Conservation (phyloP, 2,797 vertebrate species). For the Gallinago solitaria region DNA sequence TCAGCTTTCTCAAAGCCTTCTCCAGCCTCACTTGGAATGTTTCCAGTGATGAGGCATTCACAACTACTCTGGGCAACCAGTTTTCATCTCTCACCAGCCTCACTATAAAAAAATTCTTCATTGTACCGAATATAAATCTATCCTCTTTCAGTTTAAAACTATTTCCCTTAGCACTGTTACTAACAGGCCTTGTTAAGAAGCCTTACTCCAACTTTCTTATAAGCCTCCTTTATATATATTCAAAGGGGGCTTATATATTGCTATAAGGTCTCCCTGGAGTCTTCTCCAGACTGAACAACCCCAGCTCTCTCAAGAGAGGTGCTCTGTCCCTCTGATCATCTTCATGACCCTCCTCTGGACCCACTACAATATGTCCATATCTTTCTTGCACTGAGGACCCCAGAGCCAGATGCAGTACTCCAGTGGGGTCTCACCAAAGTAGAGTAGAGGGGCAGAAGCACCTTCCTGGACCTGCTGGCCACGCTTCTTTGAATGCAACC, state of each 20-base stretch:
- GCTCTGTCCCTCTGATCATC: background rate
- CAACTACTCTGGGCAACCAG: background rate
- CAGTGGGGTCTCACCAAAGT: background rate
- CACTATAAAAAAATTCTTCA: background rate
- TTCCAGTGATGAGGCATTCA: background rate
- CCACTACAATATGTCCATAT: background rate
- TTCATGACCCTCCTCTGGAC: background rate
- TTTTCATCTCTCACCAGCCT: background rate
- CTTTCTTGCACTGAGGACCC: background rate
- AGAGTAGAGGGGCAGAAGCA: background rate
- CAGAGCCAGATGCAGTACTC: background rate
- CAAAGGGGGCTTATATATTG: background rate
- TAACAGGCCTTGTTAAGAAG: background rate
- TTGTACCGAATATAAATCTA: background rate
- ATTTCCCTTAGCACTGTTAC: background rate
- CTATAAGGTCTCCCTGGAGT: fast-evolving
- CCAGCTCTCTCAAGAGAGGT: background rate
- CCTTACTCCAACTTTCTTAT: background rate
- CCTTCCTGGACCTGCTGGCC: fast-evolving
- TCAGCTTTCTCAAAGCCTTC: background rate
- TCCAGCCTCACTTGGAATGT: background rate
- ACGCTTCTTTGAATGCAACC: background rate
- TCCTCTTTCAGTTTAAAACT: background rate
- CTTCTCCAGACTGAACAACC: background rate
- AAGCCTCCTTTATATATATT: background rate